A percentile compares a stretch with the other conserved stretches of the same genome.
Evolutionary conservation across 2,113 vertebrate genomes (phyloP).

Genomic region (Naja naja): DNA sequence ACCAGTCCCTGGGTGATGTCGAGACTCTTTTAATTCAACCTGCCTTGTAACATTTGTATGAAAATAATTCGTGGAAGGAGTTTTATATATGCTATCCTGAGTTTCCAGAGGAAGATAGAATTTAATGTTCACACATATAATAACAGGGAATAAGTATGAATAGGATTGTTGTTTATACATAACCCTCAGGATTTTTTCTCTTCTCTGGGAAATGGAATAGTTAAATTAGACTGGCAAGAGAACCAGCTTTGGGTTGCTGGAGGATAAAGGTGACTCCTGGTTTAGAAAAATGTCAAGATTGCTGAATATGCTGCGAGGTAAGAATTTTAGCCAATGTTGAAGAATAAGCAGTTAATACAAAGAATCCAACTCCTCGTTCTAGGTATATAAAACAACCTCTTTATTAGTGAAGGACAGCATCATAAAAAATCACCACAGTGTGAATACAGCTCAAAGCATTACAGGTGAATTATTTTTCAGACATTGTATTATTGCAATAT

Average conservation of each 20-base stretch:
- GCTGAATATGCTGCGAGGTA: background rate
- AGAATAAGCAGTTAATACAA: constrained; percentile 1
- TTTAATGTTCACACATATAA: background rate
- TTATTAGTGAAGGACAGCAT: constrained; percentile 56
- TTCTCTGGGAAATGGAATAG: background rate
- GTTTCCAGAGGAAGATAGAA: background rate
- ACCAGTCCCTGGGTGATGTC: background rate
- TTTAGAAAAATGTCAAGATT: background rate
- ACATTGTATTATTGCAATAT: background rate
- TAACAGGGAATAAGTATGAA: background rate
- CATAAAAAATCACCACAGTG: background rate
- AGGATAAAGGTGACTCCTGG: background rate
- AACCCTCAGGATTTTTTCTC: background rate
- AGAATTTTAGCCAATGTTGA: constrained; percentile 6
- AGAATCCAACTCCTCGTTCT: background rate
- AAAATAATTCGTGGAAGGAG: background rate
- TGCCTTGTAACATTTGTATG: background rate
- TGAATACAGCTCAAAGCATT: constrained; percentile 10
- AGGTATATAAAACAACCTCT: constrained; percentile 55
- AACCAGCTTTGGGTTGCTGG: background rate
- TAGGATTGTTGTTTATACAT: background rate
- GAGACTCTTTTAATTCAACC: background rate
- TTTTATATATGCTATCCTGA: background rate
- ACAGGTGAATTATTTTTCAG: background rate
- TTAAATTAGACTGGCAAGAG: background rate